A percentile compares a stretch with the other conserved stretches of the same genome.
These are phyloP conservation scores for Rhopalosiphum maidis DNA, from an alignment of 1,140 invertebrate species.

Conservation along the genomic window DNA sequence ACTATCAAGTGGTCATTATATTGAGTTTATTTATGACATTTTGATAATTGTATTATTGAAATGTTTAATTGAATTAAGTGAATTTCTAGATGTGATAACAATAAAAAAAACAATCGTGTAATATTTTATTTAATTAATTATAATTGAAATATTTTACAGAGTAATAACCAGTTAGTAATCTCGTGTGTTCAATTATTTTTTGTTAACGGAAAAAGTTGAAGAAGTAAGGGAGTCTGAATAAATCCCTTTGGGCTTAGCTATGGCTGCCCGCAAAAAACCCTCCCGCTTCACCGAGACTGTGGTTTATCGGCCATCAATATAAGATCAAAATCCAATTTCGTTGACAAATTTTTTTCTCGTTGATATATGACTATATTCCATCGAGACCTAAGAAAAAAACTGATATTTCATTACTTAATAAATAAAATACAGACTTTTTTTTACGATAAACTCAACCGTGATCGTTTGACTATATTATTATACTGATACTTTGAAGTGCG, in stretches of 20 bases:
- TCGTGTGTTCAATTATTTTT: slow-evolving; percentile 16
- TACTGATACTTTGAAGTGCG: background rate
- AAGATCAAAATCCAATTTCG: slow-evolving; percentile 54
- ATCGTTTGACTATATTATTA: background rate
- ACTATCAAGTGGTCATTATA: background rate
- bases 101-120: background rate
- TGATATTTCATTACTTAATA: slow-evolving; percentile 28
- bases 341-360: slow-evolving; percentile 17
- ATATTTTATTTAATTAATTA: background rate
- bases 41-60: too few species aligned
- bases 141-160: background rate
- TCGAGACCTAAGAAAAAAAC: background rate
- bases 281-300: background rate
- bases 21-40: background rate
- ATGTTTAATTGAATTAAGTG: background rate
- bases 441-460: background rate
- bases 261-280: background rate
- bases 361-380: background rate
- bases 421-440: slow-evolving; percentile 7
- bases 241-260: slow-evolving; percentile 31
- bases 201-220: background rate
- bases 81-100: background rate
- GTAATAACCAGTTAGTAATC: background rate
- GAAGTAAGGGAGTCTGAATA: background rate
- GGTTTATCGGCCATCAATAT: slow-evolving; percentile 49